Evolutionary conservation across 2,888 invertebrate genomes (phyloP).

Genomic region (Disparrhopalites patrizii): DNA sequence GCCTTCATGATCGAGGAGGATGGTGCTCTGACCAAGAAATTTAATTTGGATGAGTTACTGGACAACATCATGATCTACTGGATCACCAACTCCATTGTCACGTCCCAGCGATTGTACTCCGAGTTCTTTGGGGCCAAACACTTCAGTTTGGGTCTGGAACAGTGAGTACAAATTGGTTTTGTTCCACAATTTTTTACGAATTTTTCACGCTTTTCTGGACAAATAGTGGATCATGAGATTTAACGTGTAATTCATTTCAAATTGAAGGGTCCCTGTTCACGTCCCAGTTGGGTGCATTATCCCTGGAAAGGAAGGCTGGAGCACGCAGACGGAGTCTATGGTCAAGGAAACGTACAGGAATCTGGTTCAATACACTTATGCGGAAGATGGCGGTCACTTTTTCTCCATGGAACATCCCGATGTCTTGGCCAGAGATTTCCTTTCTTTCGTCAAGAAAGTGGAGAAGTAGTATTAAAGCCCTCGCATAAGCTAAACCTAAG

Average conservation of each 20-base stretch:
- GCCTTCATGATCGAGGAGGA: conserved; percentile 49
- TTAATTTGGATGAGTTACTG: conserved; percentile 62
- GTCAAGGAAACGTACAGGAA: conserved; percentile 62
- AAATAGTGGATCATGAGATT: too few relatives aligned
- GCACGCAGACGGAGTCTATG: conserved; percentile 59
- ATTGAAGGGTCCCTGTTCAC: conserved; percentile 60
- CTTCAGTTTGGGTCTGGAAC: not conserved
- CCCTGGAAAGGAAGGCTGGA: conserved; percentile 60
- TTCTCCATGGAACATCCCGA: conserved; percentile 74
- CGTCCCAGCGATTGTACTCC: conserved; percentile 55
- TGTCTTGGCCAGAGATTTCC: conserved; percentile 67
- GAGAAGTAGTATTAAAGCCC: too few relatives aligned
- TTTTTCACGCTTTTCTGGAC: too few relatives aligned
- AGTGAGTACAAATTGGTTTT: not conserved
- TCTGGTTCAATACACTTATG: conserved; percentile 64
- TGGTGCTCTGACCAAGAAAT: conserved; percentile 66
- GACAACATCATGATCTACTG: conserved; percentile 59
- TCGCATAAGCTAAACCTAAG: too few relatives aligned
- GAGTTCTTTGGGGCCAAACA: conserved; percentile 49
- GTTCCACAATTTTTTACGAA: too few relatives aligned
- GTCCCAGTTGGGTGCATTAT: conserved; percentile 72
- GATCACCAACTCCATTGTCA: conserved; percentile 54
- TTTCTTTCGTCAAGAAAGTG: conserved; percentile 51
- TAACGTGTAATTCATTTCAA: not conserved
- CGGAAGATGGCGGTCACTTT: conserved; percentile 77